Evolutionary conservation across 2,797 vertebrate species (phyloP), one percentile per base, ranked within the genome.

Genomic region (Margarornis squamiger): DNA sequence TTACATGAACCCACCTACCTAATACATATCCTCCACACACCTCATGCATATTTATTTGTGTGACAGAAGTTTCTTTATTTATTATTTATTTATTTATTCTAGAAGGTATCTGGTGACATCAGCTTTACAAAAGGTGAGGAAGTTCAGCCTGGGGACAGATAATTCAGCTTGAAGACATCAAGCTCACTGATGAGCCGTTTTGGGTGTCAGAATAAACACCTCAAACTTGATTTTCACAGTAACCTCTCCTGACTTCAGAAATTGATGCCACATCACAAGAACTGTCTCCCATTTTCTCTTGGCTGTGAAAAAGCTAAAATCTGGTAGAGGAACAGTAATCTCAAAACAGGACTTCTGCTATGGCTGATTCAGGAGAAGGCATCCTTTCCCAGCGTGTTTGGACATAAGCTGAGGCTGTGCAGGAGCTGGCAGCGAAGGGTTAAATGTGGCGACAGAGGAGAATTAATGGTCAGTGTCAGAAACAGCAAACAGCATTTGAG

Each of bases 381-480:
- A 30, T 54, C 27, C 19, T 59, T 67, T 38, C 32, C 29, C 3
- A 0, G 5, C 1, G 0, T 1, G 46, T 21, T 61, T 2, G 0
- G 10, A 29, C 41, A 36, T 12, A 12, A 32, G 52, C 52, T 32
- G 30, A 54, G 1, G 38, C 10, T 8, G 30, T 2, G 36, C 57
- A 18, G 45, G 18, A 38, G 11, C 20, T 3, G 70, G 34, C 14
- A 5, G 34, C 58, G 34, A 97, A 85, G 95, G 93, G 74, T 87
- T 94, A 95, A 87, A 81, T 1, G 17, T 8, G 32, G 68, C 12
- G n/a, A 62, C 54, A 39, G 72, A 93, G 45, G 48, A 96, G 92
- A 80, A 86, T 82, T 96, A 93, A 95, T 95, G 96, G 96, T 75
- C 88, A 41, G 16, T 96, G 82, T 95, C 92, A 96, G 92, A 39